phyloP scores from a whole-genome alignment of 2,888 invertebrate genomes.

The Scrobipalpa costella region DNA sequence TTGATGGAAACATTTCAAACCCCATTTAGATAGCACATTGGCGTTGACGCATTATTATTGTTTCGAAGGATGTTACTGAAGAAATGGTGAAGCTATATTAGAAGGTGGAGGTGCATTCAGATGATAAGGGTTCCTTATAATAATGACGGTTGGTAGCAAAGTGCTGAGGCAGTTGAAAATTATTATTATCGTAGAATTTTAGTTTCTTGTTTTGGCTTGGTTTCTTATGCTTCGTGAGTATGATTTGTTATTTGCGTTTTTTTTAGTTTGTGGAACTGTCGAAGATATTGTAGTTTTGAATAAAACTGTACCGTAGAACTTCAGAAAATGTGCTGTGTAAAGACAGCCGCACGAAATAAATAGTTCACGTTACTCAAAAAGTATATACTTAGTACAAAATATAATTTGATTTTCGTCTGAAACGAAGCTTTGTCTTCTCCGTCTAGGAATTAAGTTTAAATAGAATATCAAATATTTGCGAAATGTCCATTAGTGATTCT shows the following conservation, averaged over 20 bases:
- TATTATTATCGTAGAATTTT: not conserved
- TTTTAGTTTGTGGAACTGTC: too few relatives aligned
- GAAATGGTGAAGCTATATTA: conserved; percentile 18
- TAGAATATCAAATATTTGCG: not conserved
- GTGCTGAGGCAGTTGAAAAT: not conserved
- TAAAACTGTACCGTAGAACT: too few relatives aligned
- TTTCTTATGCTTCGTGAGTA: not conserved
- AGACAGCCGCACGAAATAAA: too few relatives aligned
- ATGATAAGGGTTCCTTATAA: conserved; percentile 6
- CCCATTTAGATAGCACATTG: conserved; percentile 75
- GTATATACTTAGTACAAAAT: too few relatives aligned
- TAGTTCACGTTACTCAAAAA: too few relatives aligned
- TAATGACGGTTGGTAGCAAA: conserved; percentile 6
- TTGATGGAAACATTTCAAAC: conserved; percentile 80
- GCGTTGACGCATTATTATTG: conserved; percentile 77
- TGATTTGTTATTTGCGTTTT: too few relatives aligned
- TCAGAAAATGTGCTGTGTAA: too few relatives aligned
- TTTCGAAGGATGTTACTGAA: conserved; percentile 34
- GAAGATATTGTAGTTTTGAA: too few relatives aligned
- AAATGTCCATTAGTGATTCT: conserved; percentile 11
- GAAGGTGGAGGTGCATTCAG: conserved; percentile 10
- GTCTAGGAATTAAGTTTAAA: not conserved
- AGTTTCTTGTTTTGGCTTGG: not conserved
- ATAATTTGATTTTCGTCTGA: too few relatives aligned
- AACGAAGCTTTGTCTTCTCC: too few relatives aligned